Conservation (phyloP, 2,113 vertebrate genomes). For the Murina feae region DNA sequence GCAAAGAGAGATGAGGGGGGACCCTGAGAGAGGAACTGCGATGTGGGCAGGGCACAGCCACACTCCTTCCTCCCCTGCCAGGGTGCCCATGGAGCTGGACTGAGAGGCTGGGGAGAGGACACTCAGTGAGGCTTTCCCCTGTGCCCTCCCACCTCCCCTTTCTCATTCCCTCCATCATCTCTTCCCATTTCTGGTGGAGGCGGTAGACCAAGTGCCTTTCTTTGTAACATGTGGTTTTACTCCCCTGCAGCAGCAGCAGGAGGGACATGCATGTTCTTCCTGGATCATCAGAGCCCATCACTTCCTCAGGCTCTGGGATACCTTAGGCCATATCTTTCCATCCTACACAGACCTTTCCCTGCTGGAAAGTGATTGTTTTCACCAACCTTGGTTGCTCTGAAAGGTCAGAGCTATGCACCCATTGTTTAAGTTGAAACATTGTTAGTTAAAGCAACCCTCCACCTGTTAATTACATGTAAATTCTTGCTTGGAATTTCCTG, state of each 20-base stretch:
- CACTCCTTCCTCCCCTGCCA: background rate
- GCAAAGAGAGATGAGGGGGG: background rate
- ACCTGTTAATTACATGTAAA: too few species aligned
- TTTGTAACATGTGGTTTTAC: background rate
- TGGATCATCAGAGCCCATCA: background rate
- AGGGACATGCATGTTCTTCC: background rate
- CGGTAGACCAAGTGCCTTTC: background rate
- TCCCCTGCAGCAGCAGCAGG: background rate
- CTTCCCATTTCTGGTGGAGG: background rate
- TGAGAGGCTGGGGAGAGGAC: background rate
- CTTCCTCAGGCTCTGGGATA: background rate
- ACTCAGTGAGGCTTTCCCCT: rapidly evolving
- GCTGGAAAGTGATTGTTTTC: too few species aligned
- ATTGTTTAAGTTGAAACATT: too few species aligned
- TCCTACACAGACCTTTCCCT: background rate
- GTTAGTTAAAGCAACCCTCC: too few species aligned
- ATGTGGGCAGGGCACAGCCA: rapidly evolving
- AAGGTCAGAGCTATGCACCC: too few species aligned
- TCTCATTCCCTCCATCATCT: background rate
- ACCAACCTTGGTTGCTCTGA: too few species aligned
- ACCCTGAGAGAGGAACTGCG: background rate
- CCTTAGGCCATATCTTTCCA: background rate
- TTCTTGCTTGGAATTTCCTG: too few species aligned
- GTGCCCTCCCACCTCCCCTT: background rate
- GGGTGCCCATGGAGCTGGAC: background rate